Evolutionary conservation across 2,113 vertebrate genomes (phyloP).

Genomic region (Ctenomys sociabilis): DNA sequence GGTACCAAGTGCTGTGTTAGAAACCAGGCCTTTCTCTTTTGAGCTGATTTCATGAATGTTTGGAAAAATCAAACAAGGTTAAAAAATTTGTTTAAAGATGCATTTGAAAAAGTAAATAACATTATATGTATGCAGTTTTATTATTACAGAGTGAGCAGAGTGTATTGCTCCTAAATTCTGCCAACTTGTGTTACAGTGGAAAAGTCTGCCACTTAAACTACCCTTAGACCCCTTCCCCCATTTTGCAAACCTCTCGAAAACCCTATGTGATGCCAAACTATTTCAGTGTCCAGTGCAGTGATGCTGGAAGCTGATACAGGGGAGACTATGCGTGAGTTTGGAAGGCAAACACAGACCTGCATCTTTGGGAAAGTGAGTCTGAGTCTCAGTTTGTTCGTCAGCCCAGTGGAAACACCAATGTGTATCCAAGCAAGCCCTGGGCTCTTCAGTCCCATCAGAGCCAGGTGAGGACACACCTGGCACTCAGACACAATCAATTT

Average conservation of each 20-base stretch:
- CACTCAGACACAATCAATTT: background rate
- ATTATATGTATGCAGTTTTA: background rate
- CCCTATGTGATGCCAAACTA: background rate
- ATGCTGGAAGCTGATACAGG: too few relatives aligned
- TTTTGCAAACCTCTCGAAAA: background rate
- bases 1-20: background rate
- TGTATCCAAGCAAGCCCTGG: background rate
- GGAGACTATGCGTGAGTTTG: background rate
- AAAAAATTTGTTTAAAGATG: background rate
- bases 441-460: background rate
- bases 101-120: background rate
- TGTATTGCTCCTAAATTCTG: constrained; percentile 16
- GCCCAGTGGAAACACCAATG: background rate
- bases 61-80: background rate
- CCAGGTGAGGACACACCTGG: accelerated
- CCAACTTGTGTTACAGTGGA: background rate
- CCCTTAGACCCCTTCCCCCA: background rate
- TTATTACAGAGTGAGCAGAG: background rate
- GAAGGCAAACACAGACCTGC: background rate
- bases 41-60: background rate
- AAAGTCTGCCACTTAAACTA: background rate
- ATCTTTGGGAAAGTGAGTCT: background rate
- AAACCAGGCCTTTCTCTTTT: background rate
- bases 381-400: constrained; percentile 33
- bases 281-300: accelerated